Conservation (phyloP, 2,113 vertebrate genomes). For the Dinomys branickii region DNA sequence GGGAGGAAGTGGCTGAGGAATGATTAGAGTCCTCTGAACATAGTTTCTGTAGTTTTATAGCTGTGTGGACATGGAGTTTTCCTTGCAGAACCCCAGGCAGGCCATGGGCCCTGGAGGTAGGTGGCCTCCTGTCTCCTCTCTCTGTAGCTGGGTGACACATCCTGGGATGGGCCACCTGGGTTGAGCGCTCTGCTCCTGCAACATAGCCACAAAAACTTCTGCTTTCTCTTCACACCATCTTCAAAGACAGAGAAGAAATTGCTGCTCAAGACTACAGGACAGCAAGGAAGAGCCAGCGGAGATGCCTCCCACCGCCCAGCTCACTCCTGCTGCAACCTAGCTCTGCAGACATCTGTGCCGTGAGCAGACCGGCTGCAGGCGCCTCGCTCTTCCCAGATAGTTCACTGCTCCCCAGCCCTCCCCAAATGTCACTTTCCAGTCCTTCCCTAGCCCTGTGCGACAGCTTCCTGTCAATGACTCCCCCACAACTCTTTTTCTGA, state of each 20-base stretch:
- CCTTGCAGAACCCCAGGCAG: not conserved
- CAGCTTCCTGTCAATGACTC: constrained; percentile 78
- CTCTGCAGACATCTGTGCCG: constrained; percentile 70
- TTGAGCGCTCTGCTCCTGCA: not conserved
- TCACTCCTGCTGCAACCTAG: constrained; percentile 52
- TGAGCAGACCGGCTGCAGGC: constrained; percentile 34
- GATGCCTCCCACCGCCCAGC: constrained; percentile 56
- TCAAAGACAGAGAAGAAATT: constrained; percentile 20
- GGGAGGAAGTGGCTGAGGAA: not conserved
- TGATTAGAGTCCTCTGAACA: not conserved
- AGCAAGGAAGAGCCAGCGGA: constrained; percentile 72
- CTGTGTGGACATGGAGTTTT: not conserved
- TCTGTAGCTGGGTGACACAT: not conserved
- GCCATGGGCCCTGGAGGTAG: not conserved
- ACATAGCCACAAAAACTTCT: not conserved
- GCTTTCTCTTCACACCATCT: not conserved
- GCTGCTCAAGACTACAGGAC: constrained; percentile 44
- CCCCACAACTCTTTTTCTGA: constrained; percentile 67
- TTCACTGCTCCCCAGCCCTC: constrained; percentile 56
- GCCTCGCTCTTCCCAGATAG: constrained; percentile 77
- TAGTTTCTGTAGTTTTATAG: not conserved
- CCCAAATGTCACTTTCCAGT: constrained; percentile 50
- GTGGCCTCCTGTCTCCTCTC: not conserved
- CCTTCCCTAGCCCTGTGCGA: constrained; percentile 40
- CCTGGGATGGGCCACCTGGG: rapidly evolving